Conservation (phyloP, 2,113 vertebrate genomes). For the Gasterosteus aculeatus region DNA sequence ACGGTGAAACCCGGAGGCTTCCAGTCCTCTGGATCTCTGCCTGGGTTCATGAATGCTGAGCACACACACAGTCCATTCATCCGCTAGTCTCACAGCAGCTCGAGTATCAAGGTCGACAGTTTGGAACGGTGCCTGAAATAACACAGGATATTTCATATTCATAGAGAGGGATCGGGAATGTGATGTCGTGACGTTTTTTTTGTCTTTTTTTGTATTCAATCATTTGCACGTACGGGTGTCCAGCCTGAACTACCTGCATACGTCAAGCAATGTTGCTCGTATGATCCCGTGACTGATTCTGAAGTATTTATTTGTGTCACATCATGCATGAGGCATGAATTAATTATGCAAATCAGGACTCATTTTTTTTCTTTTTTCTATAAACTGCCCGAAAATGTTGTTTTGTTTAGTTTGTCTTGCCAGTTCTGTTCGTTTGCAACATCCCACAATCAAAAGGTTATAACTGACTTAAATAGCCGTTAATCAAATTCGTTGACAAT, state of each 20-base stretch:
- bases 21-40: slow-evolving; percentile 49
- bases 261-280: neutral
- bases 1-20: slow-evolving; percentile 36
- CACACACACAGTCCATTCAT: slow-evolving; percentile 39
- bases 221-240: neutral
- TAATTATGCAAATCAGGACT: neutral
- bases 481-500: neutral
- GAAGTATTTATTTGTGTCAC: neutral
- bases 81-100: slow-evolving; percentile 51
- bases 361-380: neutral
- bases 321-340: slow-evolving; percentile 3
- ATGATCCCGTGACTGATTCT: neutral
- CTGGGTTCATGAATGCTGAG: slow-evolving; percentile 59
- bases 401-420: neutral
- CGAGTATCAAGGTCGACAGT: slow-evolving; percentile 52
- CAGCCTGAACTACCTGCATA: neutral
- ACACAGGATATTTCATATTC: slow-evolving; percentile 50
- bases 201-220: neutral
- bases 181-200: slow-evolving; percentile 7
- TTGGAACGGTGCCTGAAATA: slow-evolving; percentile 47
- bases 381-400: neutral
- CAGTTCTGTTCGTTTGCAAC: neutral
- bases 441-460: neutral
- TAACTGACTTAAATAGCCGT: neutral
- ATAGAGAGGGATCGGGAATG: slow-evolving; percentile 14